phyloP scores from a whole-genome alignment of 2,888 invertebrate species.

The Agonopterix heracliana region DNA sequence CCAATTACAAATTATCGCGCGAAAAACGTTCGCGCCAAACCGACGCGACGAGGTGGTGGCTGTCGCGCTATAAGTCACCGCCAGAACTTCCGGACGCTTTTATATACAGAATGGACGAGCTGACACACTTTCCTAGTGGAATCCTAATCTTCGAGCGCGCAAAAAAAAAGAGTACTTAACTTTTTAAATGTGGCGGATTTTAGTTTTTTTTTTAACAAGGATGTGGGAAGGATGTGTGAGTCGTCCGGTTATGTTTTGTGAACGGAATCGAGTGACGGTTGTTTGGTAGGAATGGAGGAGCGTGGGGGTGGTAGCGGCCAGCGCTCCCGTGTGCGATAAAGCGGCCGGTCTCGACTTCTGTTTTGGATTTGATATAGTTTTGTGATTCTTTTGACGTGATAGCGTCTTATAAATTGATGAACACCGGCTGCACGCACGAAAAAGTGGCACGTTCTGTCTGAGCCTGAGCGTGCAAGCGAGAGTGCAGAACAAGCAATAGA shows the following conservation, averaged over 20 bases:
- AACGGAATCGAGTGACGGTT: constrained; percentile 64
- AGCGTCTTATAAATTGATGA: too few relatives aligned
- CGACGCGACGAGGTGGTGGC: constrained; percentile 6
- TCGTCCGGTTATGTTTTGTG: constrained; percentile 75
- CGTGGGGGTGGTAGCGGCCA: constrained; percentile 46
- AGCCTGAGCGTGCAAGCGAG: too few relatives aligned
- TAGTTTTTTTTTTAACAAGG: background rate
- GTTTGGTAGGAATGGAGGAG: constrained; percentile 45
- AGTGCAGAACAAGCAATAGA: too few relatives aligned
- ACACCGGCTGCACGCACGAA: too few relatives aligned
- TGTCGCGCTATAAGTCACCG: constrained; percentile 20
- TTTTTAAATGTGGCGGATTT: background rate
- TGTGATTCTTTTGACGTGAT: too few relatives aligned
- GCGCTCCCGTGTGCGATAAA: constrained; percentile 47
- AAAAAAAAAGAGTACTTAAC: background rate
- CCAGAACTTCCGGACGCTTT: constrained; percentile 20
- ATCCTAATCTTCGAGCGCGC: too few relatives aligned
- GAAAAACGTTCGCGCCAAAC: constrained; percentile 14
- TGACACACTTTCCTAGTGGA: constrained; percentile 2
- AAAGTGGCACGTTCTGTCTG: too few relatives aligned
- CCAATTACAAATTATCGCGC: constrained; percentile 16
- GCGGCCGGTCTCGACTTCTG: constrained; percentile 9
- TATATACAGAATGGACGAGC: constrained; percentile 11
- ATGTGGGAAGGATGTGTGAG: constrained; percentile 18
- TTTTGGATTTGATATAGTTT: background rate